Base-by-base conservation (phyloP, 2,113 vertebrate genomes). In the Sceloporus tristichus region DNA sequence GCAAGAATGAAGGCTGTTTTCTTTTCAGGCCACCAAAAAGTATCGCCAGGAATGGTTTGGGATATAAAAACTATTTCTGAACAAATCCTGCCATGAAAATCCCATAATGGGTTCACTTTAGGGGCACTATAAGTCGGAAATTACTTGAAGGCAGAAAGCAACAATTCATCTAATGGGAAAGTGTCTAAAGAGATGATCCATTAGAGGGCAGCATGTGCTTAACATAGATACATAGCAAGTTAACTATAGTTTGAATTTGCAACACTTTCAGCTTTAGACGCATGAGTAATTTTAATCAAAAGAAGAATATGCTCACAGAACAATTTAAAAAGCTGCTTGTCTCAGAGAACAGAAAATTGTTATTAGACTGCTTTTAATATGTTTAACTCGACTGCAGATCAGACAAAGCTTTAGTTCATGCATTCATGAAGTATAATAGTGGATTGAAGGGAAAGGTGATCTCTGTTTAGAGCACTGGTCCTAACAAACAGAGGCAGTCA, bases 171-270 rank as follows among this genome's bases (percentile, higher is more conserved):
- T 70, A 70, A 5, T 70, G 21, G 27, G 27, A 62, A 73, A 40
- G 48, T 62, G 0, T 29, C 40, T 53, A 19, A 71, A 83, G 4
- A 19, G 0, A 48, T 82, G 56, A 82, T 62, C 96, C 96, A 0
- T 92, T 93, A 97, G 97, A 94, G 96, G 96, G 96, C 96, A 94
- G 97, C 94, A 94, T 87, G 92, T 25, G 90, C 94, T 94, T 79
- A 85, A 68, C 34, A 29, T 86, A 85, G 5, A 4, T 11, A 48
- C 11, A 9, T 19, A 65, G 9, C 2, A 48, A 53, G 29, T 89
- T 48, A 48, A n/a, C 9, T 68, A 81, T 29, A 18, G 68, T 42
- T 29, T 59, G 29, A 18, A 71, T 87, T 87, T 54, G n/a, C 25
- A 25, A 62, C 65, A 10, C 79, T 78, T 21, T 81, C 82, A 79